These are phyloP conservation scores for Hipposideros larvatus DNA, from an alignment of 2,797 vertebrate species.

Conservation along the genomic window DNA sequence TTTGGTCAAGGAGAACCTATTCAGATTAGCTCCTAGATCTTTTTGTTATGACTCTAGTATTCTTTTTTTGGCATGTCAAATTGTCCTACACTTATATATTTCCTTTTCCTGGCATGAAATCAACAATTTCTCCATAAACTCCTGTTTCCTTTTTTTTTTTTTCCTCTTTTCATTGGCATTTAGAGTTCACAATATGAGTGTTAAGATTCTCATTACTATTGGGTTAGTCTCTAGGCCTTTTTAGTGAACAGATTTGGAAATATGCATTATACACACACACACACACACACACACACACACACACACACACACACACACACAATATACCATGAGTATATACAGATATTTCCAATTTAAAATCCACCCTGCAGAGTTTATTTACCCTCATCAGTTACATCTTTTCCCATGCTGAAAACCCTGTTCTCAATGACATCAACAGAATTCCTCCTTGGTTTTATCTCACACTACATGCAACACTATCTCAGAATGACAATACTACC, in stretches of 20 bases:
- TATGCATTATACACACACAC: background rate
- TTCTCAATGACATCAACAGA: background rate
- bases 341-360: slow-evolving; percentile 4
- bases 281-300: background rate
- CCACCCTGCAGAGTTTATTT: background rate
- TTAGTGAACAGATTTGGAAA: background rate
- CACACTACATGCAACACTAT: too few relatives aligned
- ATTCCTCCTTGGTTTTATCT: background rate
- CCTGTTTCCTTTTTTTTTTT: too few relatives aligned
- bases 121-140: background rate
- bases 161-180: background rate
- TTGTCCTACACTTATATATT: background rate
- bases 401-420: background rate
- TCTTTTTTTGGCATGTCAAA: background rate
- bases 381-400: background rate
- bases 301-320: background rate
- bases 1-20: background rate
- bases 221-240: background rate
- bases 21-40: background rate
- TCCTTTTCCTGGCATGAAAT: background rate
- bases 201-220: background rate
- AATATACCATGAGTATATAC: background rate
- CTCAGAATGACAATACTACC: background rate
- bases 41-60: background rate
- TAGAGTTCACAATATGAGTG: background rate